Conservation (phyloP, 1,140 invertebrate genomes). For the Lepidurus packardi region DNA sequence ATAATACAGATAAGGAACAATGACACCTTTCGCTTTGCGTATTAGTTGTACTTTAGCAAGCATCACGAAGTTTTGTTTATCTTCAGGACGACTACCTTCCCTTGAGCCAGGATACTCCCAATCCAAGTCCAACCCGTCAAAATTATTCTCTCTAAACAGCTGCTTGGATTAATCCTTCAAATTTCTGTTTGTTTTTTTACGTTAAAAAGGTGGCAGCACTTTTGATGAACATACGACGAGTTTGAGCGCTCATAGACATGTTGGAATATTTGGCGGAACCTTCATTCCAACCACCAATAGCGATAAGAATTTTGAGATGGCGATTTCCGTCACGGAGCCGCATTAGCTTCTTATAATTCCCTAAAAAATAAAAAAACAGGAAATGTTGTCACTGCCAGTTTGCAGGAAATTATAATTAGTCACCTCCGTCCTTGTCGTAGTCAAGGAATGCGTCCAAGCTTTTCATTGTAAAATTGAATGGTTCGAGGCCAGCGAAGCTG, state of each 20-base stretch:
- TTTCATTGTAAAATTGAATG: constrained; percentile 56
- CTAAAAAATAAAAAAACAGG: constrained; percentile 35
- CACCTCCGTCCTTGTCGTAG: constrained; percentile 63
- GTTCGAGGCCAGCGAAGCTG: constrained; percentile 73
- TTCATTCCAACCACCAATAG: constrained; percentile 85
- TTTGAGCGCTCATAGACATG: constrained; percentile 55
- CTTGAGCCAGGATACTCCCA: constrained; percentile 76
- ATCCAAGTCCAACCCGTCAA: constrained; percentile 70
- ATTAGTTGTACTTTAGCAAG: constrained; percentile 58
- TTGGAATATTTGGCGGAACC: constrained; percentile 71
- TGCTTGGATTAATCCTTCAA: not conserved
- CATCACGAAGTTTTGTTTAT: constrained; percentile 68
- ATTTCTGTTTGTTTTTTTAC: constrained; percentile 44
- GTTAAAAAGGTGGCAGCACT: constrained; percentile 57
- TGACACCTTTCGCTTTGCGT: not conserved
- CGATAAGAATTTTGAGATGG: constrained; percentile 66
- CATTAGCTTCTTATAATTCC: constrained; percentile 60
- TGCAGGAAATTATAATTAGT: not conserved
- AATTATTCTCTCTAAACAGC: constrained; percentile 58
- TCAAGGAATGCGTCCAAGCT: constrained; percentile 67
- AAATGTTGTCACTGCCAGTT: not conserved
- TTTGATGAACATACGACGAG: constrained; percentile 57
- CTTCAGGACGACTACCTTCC: constrained; percentile 58
- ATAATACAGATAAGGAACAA: constrained; percentile 23
- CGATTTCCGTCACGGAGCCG: constrained; percentile 61